Conservation (phyloP, 1,140 invertebrate genomes). For the Gryon sp. region DNA sequence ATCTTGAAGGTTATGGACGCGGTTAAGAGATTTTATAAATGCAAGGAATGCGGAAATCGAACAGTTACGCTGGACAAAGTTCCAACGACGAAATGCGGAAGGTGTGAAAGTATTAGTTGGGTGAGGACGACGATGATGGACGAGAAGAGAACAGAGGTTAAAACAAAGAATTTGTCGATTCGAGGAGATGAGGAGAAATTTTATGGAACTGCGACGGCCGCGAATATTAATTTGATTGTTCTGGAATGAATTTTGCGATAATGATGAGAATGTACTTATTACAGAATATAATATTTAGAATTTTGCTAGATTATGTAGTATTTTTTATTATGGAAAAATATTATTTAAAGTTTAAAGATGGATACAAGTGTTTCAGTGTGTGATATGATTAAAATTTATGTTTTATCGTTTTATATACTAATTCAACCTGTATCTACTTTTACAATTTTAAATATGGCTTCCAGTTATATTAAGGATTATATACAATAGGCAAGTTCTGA, state of each 20-base stretch:
- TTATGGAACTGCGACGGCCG: constrained; percentile 80
- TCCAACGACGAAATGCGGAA: constrained; percentile 87
- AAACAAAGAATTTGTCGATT: constrained; percentile 82
- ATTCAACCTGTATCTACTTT: no score
- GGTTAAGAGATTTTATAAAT: constrained; percentile 94
- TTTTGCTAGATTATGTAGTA: no score
- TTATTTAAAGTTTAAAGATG: no score
- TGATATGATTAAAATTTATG: no score
- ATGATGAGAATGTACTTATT: no score
- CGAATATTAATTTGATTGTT: constrained; percentile 86
- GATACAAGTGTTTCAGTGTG: no score
- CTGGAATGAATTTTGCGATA: constrained; percentile 79
- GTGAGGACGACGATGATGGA: constrained; percentile 89
- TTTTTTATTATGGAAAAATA: no score
- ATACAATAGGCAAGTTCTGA: no score
- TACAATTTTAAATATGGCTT: no score
- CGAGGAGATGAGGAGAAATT: constrained; percentile 87
- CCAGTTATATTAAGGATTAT: no score
- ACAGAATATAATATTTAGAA: no score
- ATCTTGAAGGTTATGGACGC: constrained; percentile 87
- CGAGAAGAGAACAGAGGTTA: constrained; percentile 82
- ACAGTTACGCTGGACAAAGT: constrained; percentile 88
- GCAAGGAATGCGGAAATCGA: constrained; percentile 90
- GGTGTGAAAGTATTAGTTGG: constrained; percentile 88
- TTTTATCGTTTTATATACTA: no score